Conservation (phyloP, 2,113 vertebrate genomes). For the Junco hyemalis region DNA sequence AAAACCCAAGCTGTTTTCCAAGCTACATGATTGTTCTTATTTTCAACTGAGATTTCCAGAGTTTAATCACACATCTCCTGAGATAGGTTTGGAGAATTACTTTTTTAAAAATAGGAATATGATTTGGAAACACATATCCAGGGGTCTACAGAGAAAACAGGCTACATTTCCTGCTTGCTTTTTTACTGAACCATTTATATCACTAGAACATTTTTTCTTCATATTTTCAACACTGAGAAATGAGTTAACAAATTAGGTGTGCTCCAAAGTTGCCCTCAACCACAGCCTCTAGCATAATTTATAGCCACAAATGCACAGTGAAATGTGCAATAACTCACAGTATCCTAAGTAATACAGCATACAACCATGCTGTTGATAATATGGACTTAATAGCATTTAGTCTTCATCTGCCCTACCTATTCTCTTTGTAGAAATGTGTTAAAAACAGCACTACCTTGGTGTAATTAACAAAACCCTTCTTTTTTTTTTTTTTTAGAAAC, state of each 20-base stretch:
- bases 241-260: constrained; percentile 9
- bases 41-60: constrained; percentile 44
- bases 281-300: neutral
- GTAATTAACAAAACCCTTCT: neutral
- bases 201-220: constrained; percentile 3
- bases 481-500: neutral
- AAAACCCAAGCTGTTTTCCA: neutral
- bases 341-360: neutral
- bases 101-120: constrained; percentile 45
- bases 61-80: constrained; percentile 28
- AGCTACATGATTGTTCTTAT: constrained; percentile 4
- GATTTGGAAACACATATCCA: constrained; percentile 53
- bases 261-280: neutral
- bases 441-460: neutral
- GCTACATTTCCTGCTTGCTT: neutral
- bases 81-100: constrained; percentile 8
- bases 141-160: neutral
- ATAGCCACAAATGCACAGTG: neutral
- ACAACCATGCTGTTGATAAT: neutral
- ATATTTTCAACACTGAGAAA: neutral
- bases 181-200: constrained; percentile 33
- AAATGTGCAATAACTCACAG: neutral
- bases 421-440: neutral
- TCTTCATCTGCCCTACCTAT: neutral
- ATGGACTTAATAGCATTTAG: neutral